Evolutionary conservation across 2,797 vertebrate species (phyloP).

Genomic region (Lepilemur septentrionalis): DNA sequence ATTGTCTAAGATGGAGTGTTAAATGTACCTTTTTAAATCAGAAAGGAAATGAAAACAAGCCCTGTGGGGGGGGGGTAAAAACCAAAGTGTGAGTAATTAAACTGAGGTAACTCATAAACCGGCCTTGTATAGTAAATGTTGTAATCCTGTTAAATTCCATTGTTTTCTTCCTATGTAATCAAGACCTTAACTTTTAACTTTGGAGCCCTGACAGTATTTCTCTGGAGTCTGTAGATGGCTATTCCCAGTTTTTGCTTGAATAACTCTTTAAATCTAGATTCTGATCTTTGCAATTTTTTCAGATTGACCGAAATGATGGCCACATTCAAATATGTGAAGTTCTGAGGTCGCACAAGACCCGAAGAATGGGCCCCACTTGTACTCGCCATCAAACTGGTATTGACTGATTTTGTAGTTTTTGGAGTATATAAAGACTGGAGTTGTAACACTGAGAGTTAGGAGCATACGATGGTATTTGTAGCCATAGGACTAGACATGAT

Average conservation of each 20-base stretch:
- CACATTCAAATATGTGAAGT: neutral
- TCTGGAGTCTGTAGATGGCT: neutral
- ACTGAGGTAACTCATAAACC: neutral
- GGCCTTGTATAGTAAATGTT: neutral
- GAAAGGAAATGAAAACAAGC: neutral
- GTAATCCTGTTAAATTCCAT: neutral
- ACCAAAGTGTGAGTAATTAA: neutral
- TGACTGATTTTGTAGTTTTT: neutral
- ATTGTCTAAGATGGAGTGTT: neutral
- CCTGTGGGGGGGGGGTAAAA: neutral
- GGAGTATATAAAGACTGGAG: neutral
- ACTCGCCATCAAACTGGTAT: too few species aligned
- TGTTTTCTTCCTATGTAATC: neutral
- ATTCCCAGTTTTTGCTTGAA: neutral
- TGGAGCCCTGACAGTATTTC: neutral
- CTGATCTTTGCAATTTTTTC: neutral
- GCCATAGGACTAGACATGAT: neutral
- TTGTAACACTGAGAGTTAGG: neutral
- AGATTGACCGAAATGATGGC: neutral
- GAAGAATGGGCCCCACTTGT: too few species aligned
- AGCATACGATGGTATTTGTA: neutral
- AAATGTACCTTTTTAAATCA: neutral
- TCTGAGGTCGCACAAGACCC: neutral
- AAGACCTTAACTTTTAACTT: neutral
- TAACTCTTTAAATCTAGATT: neutral